A percentile compares a stretch with the other conserved stretches of the same genome.
These are phyloP conservation scores for Microctenopoma steveboyesi DNA, from an alignment of 2,797 vertebrate species.

Conservation along the genomic window DNA sequence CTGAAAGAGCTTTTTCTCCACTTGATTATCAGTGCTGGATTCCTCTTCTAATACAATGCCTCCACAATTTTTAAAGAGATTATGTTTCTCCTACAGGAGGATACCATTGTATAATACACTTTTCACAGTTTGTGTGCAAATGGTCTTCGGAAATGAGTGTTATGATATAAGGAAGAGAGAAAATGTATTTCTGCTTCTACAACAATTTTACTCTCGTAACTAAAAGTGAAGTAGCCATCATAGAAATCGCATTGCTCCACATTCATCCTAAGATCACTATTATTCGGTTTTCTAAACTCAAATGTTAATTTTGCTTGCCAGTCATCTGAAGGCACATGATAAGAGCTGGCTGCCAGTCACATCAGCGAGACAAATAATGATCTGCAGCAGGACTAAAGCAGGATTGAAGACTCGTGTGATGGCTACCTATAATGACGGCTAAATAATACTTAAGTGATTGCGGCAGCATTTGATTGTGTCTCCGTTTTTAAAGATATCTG, in stretches of 20 bases:
- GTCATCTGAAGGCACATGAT: constrained; percentile 60
- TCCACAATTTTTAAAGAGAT: constrained; percentile 58
- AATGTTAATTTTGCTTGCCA: constrained; percentile 26
- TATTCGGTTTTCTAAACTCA: constrained; percentile 15
- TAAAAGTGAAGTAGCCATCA: constrained; percentile 23
- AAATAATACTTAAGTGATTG: constrained; percentile 15
- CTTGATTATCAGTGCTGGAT: constrained; percentile 66
- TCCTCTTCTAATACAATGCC: constrained; percentile 55
- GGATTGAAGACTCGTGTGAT: constrained; percentile 7
- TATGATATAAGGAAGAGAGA: constrained; percentile 37
- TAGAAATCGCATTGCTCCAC: constrained; percentile 13
- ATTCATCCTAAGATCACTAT: constrained; percentile 1
- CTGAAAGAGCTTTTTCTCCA: constrained; percentile 49
- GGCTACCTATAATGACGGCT: constrained; percentile 15
- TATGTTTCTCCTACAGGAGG: constrained; percentile 54
- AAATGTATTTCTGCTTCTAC: constrained; percentile 24
- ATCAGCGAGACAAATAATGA: constrained; percentile 25
- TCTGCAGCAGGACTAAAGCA: constrained; percentile 17
- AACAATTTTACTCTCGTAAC: constrained; percentile 2
- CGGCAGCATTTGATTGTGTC: constrained; percentile 14
- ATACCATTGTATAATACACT: constrained; percentile 54
- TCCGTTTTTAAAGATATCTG: not conserved
- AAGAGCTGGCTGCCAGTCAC: constrained; percentile 24
- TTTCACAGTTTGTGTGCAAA: constrained; percentile 54
- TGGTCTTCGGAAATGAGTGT: constrained; percentile 46